Evolutionary conservation across 2,888 invertebrate genomes (phyloP).

Genomic region (Glomeris marginata): DNA sequence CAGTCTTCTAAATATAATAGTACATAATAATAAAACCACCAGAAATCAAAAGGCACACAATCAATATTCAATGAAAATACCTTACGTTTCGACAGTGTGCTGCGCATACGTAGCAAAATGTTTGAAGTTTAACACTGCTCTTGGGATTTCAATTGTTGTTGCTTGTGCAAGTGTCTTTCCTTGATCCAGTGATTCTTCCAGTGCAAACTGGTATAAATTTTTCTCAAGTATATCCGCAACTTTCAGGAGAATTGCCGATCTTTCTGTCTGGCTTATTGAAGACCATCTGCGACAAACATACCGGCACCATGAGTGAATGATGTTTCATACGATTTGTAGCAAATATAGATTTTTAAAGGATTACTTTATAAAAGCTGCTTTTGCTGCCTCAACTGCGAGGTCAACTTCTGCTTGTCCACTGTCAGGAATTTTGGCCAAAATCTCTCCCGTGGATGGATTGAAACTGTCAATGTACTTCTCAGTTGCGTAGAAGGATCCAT

Average conservation of each 20-base stretch:
- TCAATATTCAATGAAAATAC: not conserved
- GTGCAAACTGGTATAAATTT: slow-evolving; percentile 34
- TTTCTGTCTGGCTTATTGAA: slow-evolving; percentile 26
- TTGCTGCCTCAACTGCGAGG: slow-evolving; percentile 32
- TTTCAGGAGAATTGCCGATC: slow-evolving; percentile 31
- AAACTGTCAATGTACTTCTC: slow-evolving; percentile 29
- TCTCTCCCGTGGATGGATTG: slow-evolving; percentile 33
- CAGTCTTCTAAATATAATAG: no score
- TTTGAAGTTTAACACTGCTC: slow-evolving; percentile 37
- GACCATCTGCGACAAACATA: slow-evolving; percentile 33
- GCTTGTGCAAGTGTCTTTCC: slow-evolving; percentile 38
- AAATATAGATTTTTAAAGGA: not conserved
- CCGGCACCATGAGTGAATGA: not conserved
- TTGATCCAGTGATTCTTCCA: slow-evolving; percentile 38
- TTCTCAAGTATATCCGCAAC: slow-evolving; percentile 37
- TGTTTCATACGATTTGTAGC: not conserved
- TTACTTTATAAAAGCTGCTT: slow-evolving; percentile 33
- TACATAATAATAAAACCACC: no score
- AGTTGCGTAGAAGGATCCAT: slow-evolving; percentile 28
- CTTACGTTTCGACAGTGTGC: slow-evolving; percentile 30
- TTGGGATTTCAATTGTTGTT: slow-evolving; percentile 36
- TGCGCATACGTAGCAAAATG: slow-evolving; percentile 34
- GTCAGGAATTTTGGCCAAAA: slow-evolving; percentile 34
- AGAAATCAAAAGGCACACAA: no score
- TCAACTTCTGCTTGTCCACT: slow-evolving; percentile 25